Evolutionary conservation across 2,888 invertebrate genomes (phyloP).

Genomic region (Podabrus alpinus): DNA sequence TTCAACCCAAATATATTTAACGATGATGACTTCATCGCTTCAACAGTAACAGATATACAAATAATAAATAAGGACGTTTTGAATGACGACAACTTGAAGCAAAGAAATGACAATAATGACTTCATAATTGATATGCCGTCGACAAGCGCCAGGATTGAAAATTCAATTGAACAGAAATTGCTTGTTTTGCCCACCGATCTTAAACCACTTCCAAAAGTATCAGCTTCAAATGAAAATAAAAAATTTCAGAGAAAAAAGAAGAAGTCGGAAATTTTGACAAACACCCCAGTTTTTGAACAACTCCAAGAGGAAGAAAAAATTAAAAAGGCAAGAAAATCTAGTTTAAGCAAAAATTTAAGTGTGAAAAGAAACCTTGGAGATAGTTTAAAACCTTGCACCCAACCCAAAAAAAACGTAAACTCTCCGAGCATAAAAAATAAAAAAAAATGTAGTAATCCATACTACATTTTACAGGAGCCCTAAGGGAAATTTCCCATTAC

Average conservation of each 20-base stretch:
- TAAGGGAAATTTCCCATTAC: too few relatives aligned
- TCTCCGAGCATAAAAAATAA: background rate
- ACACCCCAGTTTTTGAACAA: background rate
- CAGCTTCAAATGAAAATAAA: background rate
- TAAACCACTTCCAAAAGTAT: background rate
- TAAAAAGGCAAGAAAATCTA: background rate
- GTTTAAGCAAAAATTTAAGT: too few relatives aligned
- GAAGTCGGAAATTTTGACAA: background rate
- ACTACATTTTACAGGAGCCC: background rate
- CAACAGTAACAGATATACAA: constrained; percentile 7
- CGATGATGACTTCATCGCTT: constrained; percentile 13
- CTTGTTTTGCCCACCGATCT: background rate
- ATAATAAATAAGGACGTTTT: background rate
- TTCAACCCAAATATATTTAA: constrained; percentile 17
- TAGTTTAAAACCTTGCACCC: too few relatives aligned
- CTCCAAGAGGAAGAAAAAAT: background rate
- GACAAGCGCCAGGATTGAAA: too few relatives aligned
- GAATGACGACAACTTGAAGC: too few relatives aligned
- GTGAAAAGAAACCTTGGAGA: too few relatives aligned
- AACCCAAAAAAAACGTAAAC: background rate
- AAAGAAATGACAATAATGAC: background rate
- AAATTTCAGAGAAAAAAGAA: background rate
- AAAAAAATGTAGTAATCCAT: background rate
- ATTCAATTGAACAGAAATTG: background rate
- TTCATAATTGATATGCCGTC: background rate